Conservation (phyloP, 2,888 invertebrate genomes). For the Lepidochitona cinerea region DNA sequence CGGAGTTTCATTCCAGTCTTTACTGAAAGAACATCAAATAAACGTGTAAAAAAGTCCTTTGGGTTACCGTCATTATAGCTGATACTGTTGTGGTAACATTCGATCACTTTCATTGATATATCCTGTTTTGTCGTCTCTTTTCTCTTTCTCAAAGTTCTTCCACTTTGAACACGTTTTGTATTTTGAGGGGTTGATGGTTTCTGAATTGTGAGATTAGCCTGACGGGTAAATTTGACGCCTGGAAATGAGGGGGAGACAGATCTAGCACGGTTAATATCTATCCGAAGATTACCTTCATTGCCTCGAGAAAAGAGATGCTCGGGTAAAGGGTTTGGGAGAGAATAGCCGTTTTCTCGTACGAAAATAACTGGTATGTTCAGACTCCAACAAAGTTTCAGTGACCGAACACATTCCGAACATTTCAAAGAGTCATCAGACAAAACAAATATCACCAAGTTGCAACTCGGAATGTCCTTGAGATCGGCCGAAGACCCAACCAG, state of each 20-base stretch:
- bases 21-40: neutral
- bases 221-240: neutral
- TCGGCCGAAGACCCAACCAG: neutral
- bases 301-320: slow-evolving; percentile 14
- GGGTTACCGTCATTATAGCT: slow-evolving; percentile 6
- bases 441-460: slow-evolving; percentile 19
- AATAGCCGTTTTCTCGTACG: slow-evolving; percentile 24
- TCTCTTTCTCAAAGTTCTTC: neutral
- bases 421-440: slow-evolving; percentile 13
- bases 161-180: neutral
- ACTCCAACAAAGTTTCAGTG: slow-evolving; percentile 20
- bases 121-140: neutral
- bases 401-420: slow-evolving; percentile 15
- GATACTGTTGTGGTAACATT: slow-evolving; percentile 13
- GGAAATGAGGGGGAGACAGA: neutral
- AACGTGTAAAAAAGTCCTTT: neutral
- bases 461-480: neutral
- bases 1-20: neutral
- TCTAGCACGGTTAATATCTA: neutral
- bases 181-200: neutral
- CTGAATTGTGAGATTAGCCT: neutral
- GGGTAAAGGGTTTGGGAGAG: slow-evolving; percentile 29
- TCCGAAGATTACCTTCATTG: neutral
- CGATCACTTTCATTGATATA: slow-evolving; percentile 7
- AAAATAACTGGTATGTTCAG: slow-evolving; percentile 24